A percentile compares a stretch with the other conserved stretches of the same genome.
These are phyloP conservation scores for Cantharis rufa DNA, from an alignment of 2,888 invertebrate genomes.

Conservation along the genomic window DNA sequence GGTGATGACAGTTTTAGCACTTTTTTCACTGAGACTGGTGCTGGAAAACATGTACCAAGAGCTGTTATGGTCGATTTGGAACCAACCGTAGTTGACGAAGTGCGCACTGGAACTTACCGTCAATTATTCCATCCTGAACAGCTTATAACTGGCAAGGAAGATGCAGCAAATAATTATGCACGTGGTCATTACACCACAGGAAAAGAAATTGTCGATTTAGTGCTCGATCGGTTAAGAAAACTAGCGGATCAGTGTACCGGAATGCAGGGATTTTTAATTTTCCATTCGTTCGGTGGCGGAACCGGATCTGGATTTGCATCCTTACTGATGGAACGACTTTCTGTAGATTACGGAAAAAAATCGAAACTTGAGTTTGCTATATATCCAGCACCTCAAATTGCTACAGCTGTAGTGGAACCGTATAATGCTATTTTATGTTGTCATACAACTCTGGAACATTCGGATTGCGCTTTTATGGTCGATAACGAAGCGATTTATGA, in stretches of 20 bases:
- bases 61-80: constrained; percentile 83
- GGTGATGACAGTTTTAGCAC: constrained; percentile 61
- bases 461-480: not conserved
- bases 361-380: constrained; percentile 45
- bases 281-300: constrained; percentile 67
- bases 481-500: not conserved
- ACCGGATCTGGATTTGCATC: constrained; percentile 70
- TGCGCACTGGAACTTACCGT: constrained; percentile 68
- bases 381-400: constrained; percentile 36
- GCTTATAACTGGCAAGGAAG: constrained; percentile 80
- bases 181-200: constrained; percentile 82
- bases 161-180: constrained; percentile 86
- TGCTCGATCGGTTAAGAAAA: constrained; percentile 69
- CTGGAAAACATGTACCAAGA: constrained; percentile 83
- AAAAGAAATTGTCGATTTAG: constrained; percentile 71
- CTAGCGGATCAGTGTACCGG: constrained; percentile 66
- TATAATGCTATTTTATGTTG: constrained; percentile 68
- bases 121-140: constrained; percentile 81
- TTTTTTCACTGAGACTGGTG: constrained; percentile 75
- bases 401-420: constrained; percentile 56
- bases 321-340: constrained; percentile 50
- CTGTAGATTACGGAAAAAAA: constrained; percentile 9
- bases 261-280: constrained; percentile 65
- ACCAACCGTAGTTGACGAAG: constrained; percentile 77
- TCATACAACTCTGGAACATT: constrained; percentile 55